Conservation (phyloP, 2,888 invertebrate species). For the Synergus japonicus region DNA sequence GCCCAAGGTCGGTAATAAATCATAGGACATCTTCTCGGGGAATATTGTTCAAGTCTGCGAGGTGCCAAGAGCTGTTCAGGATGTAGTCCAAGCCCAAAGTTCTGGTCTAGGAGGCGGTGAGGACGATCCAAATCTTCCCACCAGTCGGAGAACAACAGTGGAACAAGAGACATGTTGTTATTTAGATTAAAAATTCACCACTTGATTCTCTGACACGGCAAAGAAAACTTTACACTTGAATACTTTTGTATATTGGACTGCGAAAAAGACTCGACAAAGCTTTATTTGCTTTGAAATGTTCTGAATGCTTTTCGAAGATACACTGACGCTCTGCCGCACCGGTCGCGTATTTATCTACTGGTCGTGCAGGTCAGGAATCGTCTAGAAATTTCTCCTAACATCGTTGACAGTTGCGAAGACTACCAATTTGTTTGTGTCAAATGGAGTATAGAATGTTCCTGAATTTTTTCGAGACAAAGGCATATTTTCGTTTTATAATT, state of each 20-base stretch:
- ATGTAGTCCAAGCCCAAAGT: constrained; percentile 65
- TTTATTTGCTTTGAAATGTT: neutral
- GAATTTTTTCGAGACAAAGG: too few relatives aligned
- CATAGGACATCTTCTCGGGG: constrained; percentile 46
- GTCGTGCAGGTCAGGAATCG: neutral
- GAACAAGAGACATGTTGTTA: constrained; percentile 86
- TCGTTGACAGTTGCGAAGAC: too few relatives aligned
- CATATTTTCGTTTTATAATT: too few relatives aligned
- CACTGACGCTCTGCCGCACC: neutral
- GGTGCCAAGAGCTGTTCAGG: constrained; percentile 60
- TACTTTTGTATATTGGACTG: neutral
- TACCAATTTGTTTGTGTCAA: neutral
- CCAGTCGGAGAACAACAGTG: constrained; percentile 91
- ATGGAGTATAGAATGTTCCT: neutral
- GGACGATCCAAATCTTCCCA: constrained; percentile 87
- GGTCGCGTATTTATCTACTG: neutral
- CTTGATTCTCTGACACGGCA: neutral
- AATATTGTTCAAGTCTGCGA: constrained; percentile 44
- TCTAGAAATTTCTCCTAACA: neutral
- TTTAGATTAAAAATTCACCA: neutral
- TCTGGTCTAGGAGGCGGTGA: constrained; percentile 69
- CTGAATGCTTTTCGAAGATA: neutral
- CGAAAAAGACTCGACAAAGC: neutral
- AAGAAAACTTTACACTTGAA: neutral
- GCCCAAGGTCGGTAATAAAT: constrained; percentile 60